Evolutionary conservation across 1,140 invertebrate species (phyloP).

Genomic region (Zaprionus inermis): DNA sequence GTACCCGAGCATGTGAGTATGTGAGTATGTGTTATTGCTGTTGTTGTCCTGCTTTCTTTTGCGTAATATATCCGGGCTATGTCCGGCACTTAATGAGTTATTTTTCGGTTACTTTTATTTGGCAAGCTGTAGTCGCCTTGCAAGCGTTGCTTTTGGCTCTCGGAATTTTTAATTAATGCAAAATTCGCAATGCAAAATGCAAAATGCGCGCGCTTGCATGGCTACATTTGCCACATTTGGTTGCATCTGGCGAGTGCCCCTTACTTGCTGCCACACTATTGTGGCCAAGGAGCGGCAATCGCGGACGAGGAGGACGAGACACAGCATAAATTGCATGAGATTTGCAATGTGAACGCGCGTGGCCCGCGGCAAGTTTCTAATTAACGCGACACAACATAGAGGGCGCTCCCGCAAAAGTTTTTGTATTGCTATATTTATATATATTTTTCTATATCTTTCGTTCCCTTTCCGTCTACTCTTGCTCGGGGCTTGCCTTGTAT

Average conservation of each 20-base stretch:
- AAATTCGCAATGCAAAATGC: slow-evolving; percentile 57
- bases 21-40: slow-evolving; percentile 19
- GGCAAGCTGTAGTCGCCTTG: slow-evolving; percentile 24
- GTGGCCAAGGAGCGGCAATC: no score
- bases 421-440: neutral
- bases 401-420: neutral
- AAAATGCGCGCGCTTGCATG: slow-evolving; percentile 56
- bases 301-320: neutral
- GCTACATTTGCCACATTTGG: slow-evolving; percentile 42
- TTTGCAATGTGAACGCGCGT: slow-evolving; percentile 52
- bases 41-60: slow-evolving; percentile 5
- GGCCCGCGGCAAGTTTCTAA: slow-evolving; percentile 41
- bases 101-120: slow-evolving; percentile 62
- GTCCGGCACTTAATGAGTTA: slow-evolving; percentile 69
- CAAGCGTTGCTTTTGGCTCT: slow-evolving; percentile 50
- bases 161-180: slow-evolving; percentile 80
- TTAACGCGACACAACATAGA: neutral
- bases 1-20: slow-evolving; percentile 3
- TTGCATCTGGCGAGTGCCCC: slow-evolving; percentile 44
- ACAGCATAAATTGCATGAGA: slow-evolving; percentile 50
- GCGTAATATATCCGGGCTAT: slow-evolving; percentile 59
- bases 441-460: neutral
- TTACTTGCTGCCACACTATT: slow-evolving; percentile 28
- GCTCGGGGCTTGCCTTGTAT: neutral
- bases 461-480: neutral